A percentile compares a stretch with the other conserved stretches of the same genome.
phyloP scores from a whole-genome alignment of 2,797 vertebrate species.

The Hypotaenidia okinawae region DNA sequence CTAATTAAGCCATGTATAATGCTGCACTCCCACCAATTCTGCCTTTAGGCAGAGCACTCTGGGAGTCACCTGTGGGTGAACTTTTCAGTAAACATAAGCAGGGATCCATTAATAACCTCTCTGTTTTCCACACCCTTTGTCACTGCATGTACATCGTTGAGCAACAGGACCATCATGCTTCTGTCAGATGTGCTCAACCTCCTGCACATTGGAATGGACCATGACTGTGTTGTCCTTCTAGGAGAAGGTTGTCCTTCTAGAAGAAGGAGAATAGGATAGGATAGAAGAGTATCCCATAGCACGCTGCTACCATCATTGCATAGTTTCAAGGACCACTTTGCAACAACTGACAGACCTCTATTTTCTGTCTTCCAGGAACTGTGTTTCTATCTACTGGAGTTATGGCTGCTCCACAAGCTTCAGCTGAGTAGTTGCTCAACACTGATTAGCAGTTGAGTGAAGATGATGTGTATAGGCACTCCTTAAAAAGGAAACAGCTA shows the following conservation, averaged over 20 bases:
- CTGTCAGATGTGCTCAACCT: background rate
- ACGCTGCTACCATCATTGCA: background rate
- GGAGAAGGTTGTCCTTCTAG: too few species aligned
- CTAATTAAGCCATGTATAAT: background rate
- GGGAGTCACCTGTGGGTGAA: background rate
- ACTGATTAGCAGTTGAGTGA: background rate
- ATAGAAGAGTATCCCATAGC: background rate
- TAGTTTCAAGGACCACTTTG: background rate
- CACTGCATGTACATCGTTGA: background rate
- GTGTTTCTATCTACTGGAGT: background rate
- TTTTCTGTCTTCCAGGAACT: background rate
- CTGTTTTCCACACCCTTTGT: background rate
- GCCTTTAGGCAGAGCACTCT: background rate
- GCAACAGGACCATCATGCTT: background rate
- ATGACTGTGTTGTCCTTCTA: background rate
- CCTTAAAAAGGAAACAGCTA: background rate
- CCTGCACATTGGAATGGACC: background rate
- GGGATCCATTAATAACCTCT: background rate
- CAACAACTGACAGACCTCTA: background rate
- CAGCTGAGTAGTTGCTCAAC: background rate
- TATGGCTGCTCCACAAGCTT: background rate
- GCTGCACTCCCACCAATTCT: background rate
- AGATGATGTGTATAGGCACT: background rate
- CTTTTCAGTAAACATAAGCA: background rate
- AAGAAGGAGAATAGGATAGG: too few species aligned